phyloP scores from a whole-genome alignment of 1,140 invertebrate genomes.

The Euwallacea fornicatus region DNA sequence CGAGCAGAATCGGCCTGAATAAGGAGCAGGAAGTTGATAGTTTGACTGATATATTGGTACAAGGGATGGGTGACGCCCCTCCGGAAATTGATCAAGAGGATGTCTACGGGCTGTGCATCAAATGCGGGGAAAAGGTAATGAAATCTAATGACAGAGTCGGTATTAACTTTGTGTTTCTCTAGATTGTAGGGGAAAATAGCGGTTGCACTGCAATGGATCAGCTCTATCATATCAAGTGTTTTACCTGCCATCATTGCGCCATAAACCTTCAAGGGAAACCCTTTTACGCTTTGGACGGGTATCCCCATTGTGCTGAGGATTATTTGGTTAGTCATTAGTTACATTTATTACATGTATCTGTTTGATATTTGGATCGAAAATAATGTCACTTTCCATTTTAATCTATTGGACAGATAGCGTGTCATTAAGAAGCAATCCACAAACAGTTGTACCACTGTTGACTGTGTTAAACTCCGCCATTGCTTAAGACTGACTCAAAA shows the following conservation, averaged over 20 bases:
- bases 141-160: background rate
- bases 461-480: no score
- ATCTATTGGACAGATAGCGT: no score
- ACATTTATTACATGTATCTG: no score
- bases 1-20: constrained; percentile 52
- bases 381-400: background rate
- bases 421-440: no score
- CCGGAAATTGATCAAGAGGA: constrained; percentile 56
- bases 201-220: constrained; percentile 96
- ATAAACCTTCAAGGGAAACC: constrained; percentile 90
- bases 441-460: no score
- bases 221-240: constrained; percentile 94
- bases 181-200: constrained; percentile 85
- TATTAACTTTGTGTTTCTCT: background rate
- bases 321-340: constrained; percentile 63
- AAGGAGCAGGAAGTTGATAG: constrained; percentile 86
- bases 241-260: constrained; percentile 87
- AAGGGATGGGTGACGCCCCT: constrained; percentile 45
- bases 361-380: background rate
- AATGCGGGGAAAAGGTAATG: constrained; percentile 75
- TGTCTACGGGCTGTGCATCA: constrained; percentile 76
- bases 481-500: no score
- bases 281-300: constrained; percentile 91
- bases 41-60: constrained; percentile 81
- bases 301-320: constrained; percentile 93